Percentiles rank a stretch among this genome's conserved stretches.
Conservation (phyloP, 2,797 vertebrate species). For the Ateles fusciceps region DNA sequence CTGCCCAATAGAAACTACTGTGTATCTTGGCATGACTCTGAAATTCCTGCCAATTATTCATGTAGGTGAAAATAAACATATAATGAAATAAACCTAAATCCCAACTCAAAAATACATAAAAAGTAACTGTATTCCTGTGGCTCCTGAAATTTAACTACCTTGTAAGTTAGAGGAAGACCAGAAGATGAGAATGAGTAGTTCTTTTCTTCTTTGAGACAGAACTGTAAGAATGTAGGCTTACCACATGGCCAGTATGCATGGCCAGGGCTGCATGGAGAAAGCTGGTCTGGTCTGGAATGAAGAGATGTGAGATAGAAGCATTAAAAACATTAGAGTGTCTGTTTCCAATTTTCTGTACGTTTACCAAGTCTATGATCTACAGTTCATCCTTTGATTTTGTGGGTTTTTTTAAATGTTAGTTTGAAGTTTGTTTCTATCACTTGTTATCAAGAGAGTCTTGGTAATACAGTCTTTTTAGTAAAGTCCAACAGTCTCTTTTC, state of each 20-base stretch:
- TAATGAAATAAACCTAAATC: neutral
- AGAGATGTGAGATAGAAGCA: neutral
- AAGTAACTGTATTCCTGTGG: neutral
- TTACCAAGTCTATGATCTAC: neutral
- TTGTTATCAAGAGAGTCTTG: neutral
- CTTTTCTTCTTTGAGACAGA: neutral
- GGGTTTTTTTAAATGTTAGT: neutral
- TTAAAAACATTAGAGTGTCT: neutral
- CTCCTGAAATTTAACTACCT: neutral
- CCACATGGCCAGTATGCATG: neutral
- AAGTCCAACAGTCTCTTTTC: neutral
- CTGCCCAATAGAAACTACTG: neutral
- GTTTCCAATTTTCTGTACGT: neutral
- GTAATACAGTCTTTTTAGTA: neutral
- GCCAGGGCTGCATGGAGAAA: neutral
- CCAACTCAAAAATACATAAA: neutral
- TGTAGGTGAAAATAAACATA: conserved; percentile 7
- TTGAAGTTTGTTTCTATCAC: neutral
- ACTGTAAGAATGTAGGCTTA: neutral
- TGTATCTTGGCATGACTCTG: neutral
- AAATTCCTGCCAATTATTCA: neutral
- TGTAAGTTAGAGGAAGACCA: neutral
- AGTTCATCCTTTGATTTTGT: neutral
- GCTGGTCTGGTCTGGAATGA: neutral
- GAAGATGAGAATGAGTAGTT: neutral